Evolutionary conservation across 2,113 vertebrate species (phyloP).

Genomic region (Nibea albiflora): DNA sequence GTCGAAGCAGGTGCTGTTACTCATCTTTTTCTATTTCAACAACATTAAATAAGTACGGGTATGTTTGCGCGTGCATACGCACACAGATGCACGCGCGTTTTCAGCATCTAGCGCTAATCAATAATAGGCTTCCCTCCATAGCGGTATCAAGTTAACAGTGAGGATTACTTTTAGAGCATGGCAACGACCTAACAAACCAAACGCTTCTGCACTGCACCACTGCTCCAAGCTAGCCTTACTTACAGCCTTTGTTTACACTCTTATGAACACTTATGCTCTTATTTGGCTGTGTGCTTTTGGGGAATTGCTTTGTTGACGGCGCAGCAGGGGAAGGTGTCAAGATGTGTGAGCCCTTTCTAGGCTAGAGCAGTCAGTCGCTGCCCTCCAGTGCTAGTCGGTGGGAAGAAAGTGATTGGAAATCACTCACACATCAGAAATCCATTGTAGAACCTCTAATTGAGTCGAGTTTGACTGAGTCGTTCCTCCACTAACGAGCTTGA

Average conservation of each 20-base stretch:
- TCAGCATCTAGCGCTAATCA: slow-evolving; percentile 1
- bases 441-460: slow-evolving; percentile 5
- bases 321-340: slow-evolving; percentile 10
- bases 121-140: not conserved
- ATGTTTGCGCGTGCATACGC: not conserved
- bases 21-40: slow-evolving; percentile 32
- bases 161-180: not conserved
- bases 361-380: not conserved
- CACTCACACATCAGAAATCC: slow-evolving; percentile 5
- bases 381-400: not conserved
- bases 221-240: slow-evolving; percentile 5
- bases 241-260: not conserved
- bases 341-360: not conserved
- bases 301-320: slow-evolving; percentile 13
- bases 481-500: slow-evolving; percentile 37
- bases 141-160: not conserved
- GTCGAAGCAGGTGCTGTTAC: slow-evolving; percentile 11
- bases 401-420: slow-evolving; percentile 14
- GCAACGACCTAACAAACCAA: not conserved
- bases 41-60: not conserved
- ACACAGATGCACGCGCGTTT: not conserved
- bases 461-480: slow-evolving; percentile 1
- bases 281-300: slow-evolving; percentile 21
- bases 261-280: not conserved
- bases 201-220: slow-evolving; percentile 34